Percentiles rank a stretch among this genome's conserved stretches.
Conservation (phyloP, 37 sponge, comb jelly and placozoan species). For the Diacarnus erythraeanus region DNA sequence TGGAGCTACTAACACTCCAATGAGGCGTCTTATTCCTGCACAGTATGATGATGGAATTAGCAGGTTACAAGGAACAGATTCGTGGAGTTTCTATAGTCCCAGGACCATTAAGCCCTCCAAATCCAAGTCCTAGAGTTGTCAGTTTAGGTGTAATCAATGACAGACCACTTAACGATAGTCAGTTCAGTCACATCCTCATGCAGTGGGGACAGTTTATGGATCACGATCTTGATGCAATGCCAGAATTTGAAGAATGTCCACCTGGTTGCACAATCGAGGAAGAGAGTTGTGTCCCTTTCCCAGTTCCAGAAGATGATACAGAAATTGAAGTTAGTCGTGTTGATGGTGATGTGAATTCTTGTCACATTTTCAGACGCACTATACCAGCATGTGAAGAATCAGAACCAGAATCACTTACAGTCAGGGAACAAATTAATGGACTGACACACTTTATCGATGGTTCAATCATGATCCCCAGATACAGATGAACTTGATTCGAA, state of each 20-base stretch:
- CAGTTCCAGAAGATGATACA: constrained; percentile 37
- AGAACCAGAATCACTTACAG: constrained; percentile 3
- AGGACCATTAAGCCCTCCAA: constrained; percentile 59
- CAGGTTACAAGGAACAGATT: constrained; percentile 57
- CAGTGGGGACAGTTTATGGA: constrained; percentile 96
- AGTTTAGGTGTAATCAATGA: constrained; percentile 27
- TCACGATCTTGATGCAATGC: constrained; percentile 76
- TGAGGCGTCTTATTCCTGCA: constrained; percentile 65
- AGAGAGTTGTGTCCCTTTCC: constrained; percentile 28
- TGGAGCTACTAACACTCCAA: constrained; percentile 72
- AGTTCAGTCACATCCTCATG: constrained; percentile 84
- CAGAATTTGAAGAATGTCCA: constrained; percentile 10
- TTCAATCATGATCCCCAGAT: not conserved
- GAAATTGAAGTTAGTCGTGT: constrained; percentile 7
- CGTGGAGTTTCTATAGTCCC: not conserved
- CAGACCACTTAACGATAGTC: constrained; percentile 33
- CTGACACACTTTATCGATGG: not conserved
- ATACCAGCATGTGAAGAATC: constrained; percentile 9
- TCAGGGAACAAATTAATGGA: constrained; percentile 56
- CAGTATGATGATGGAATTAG: constrained; percentile 82
- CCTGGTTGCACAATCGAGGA: not conserved
- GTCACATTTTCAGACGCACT: constrained; percentile 12
- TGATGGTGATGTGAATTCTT: constrained; percentile 13
- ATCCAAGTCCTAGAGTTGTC: constrained; percentile 83
- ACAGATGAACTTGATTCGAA: not conserved